Evolutionary conservation across 2,797 vertebrate species (phyloP), one percentile per base, ranked within the genome.

Genomic region (Anguilla marmorata): DNA sequence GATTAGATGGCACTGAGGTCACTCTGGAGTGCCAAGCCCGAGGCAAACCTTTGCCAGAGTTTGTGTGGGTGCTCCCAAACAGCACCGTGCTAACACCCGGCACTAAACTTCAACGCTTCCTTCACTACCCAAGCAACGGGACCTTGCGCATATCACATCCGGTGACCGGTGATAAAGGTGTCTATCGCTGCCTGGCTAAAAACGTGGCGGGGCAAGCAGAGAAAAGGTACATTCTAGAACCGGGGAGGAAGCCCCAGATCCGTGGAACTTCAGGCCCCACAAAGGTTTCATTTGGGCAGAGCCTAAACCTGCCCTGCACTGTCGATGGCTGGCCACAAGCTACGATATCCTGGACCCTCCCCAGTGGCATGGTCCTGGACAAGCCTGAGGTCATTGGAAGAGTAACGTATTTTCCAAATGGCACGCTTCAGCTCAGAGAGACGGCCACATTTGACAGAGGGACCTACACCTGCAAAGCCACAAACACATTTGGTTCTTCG

Each of bases 121-220:
- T 69, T 69, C 96, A 97, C 90, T 89, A 93, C 88, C 89, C 85
- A n/a, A 91, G 89, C 45, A 96, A 96, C 41, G 96, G 96, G 72
- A 96, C 94, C 85, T 92, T 97, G 72, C 92, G 80, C 84, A 96
- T 97, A 87, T 86, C 86, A 48, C 93, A 91, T 50, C 93, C 94
- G 0, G 88, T 87, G 56, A 86, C 92, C 66, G 89, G 80, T 82
- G 96, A 97, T 90, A 96, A 96, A 89, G 96, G 96, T 66, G 94
- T 96, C 5, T 97, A 96, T 92, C 92, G 95, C 12, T 97, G 96
- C 88, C 89, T 96, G 1, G 96, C 95, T 9, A 96, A 94, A 91
- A 97, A 97, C 88, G 92, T 95, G 58, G 96, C 96, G 21, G 96
- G 96, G 86, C 96, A 96, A 92, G 95, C 94, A 0, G 96, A 97